phyloP scores from a whole-genome alignment of 2,113 vertebrate species.

The Pipra filicauda region DNA sequence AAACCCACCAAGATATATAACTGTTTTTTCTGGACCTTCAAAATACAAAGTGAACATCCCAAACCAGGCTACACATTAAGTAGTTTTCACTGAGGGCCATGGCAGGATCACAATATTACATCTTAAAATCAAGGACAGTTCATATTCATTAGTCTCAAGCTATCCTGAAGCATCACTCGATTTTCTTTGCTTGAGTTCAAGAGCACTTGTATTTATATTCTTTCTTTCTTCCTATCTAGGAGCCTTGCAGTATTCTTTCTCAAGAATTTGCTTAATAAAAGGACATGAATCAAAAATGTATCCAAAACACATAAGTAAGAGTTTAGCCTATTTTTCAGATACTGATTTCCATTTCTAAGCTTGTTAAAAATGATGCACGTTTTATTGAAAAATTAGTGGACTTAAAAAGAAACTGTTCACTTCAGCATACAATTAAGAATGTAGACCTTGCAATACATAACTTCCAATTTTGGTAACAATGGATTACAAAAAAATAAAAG shows the following conservation, averaged over 20 bases:
- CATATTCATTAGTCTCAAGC: neutral
- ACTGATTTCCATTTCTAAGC: neutral
- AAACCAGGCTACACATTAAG: neutral
- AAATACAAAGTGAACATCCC: neutral
- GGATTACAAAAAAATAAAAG: neutral
- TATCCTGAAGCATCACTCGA: neutral
- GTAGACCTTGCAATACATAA: neutral
- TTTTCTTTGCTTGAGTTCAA: neutral
- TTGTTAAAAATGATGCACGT: neutral
- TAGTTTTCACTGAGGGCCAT: neutral
- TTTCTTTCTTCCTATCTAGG: neutral
- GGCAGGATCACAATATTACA: neutral
- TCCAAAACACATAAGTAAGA: neutral
- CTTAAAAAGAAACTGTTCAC: neutral
- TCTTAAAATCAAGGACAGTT: neutral
- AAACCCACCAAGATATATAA: neutral
- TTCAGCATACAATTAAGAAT: neutral
- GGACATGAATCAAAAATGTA: neutral
- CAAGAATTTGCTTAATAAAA: slow-evolving; percentile 8
- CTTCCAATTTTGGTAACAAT: neutral
- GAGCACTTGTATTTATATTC: neutral
- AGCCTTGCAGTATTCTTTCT: neutral
- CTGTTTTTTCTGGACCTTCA: neutral
- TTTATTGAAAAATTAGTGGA: neutral
- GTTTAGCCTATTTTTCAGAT: neutral